Base-by-base conservation (phyloP, 2,113 vertebrate genomes). In the Corythaixoides concolor region DNA sequence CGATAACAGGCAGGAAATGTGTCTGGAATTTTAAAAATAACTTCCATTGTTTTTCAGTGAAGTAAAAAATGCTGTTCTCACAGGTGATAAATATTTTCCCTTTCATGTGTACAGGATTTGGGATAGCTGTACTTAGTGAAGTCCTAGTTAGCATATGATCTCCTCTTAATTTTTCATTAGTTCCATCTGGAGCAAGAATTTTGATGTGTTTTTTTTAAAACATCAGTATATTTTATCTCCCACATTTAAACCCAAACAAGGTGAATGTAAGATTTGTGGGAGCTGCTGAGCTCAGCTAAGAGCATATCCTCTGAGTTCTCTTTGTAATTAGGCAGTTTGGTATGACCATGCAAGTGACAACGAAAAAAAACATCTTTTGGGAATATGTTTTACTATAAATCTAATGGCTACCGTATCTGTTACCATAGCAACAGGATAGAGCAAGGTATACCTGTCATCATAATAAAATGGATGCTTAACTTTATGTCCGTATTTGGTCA, bases 381-480 rank as follows among this genome's bases (percentile, higher is more conserved):
- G 68, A 87, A 89, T 78, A 21, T 8, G 13, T 78, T 86, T 89
- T 90, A 49, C 35, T 27, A 1, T 89, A 78, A 90, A 73, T 89
- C 53, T 90, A 60, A 67, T 64, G 82, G 56, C 79, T 84, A 70
- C 32, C 4, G 1, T 80, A 63, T 78, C 62, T 68, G 94, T 89
- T 92, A 62, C 94, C 45, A 58, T 75, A 93, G 80, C 41, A 97
- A 79, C 11, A 0, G 18, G 14, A 8, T 27, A 87, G 62, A 39
- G 41, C 32, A 89, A 72, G 26, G 64, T 85, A 8, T 81, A 89
- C 77, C 73, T 87, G 79, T 64, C 76, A 74, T 67, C 20, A 11
- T 59, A 63, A 92, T 50, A 47, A 93, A 93, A 93, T 58, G 43
- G 66, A 23, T 95, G 45, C 62, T 91, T 94, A 93, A 83, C 52